phyloP scores from a whole-genome alignment of 2,888 invertebrate genomes.

The Drosophila austrosaltans region DNA sequence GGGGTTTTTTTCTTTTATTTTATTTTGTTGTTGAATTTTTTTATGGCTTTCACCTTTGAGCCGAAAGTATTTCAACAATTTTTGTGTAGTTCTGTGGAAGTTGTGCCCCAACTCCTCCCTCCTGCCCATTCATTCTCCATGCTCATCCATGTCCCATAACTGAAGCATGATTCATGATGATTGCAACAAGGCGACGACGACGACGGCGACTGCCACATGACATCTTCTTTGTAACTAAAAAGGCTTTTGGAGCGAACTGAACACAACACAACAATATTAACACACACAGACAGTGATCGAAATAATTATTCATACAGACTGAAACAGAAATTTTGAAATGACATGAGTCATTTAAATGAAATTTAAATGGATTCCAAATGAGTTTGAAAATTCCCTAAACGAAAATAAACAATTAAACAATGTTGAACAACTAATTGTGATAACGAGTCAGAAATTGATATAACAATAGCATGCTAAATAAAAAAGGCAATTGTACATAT shows the following conservation, averaged over 20 bases:
- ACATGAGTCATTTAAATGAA: conserved; percentile 11
- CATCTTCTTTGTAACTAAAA: conserved; percentile 30
- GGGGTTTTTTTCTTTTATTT: conserved; percentile 18
- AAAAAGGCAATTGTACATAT: background rate
- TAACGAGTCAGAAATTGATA: conserved; percentile 3
- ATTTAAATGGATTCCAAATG: conserved; percentile 13
- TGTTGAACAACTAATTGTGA: conserved; percentile 10
- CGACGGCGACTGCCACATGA: conserved; percentile 19
- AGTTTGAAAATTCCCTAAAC: conserved; percentile 9
- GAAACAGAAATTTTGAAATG: conserved; percentile 6
- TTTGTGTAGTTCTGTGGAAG: conserved; percentile 18
- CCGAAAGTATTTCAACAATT: conserved; percentile 55
- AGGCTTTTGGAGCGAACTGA: conserved; percentile 23
- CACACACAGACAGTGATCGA: conserved; percentile 13
- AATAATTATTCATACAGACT: conserved; percentile 15
- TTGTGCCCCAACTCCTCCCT: conserved; percentile 4
- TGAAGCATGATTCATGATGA: conserved; percentile 43
- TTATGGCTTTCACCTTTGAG: conserved; percentile 70
- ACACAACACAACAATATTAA: conserved; percentile 9
- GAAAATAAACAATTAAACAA: conserved; percentile 11
- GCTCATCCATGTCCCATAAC: conserved; percentile 19
- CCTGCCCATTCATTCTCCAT: background rate
- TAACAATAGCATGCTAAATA: background rate
- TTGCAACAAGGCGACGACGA: conserved; percentile 21
- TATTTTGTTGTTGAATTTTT: conserved; percentile 30